These are phyloP conservation scores for Enteromius anoplus DNA, from an alignment of 2,797 vertebrate species.

Conservation along the genomic window DNA sequence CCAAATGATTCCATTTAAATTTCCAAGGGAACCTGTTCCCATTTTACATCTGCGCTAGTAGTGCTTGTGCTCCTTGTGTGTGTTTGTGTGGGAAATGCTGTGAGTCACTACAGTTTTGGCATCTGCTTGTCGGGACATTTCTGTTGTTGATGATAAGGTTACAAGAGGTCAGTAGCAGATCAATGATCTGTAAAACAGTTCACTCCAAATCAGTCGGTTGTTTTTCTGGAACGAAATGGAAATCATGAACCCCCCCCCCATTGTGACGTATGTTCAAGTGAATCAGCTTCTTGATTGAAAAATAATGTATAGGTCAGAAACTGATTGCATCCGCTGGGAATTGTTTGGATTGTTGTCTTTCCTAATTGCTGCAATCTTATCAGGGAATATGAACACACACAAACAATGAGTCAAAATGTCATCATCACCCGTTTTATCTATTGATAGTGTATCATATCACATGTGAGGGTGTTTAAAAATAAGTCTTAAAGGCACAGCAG, in stretches of 20 bases:
- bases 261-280: neutral
- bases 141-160: neutral
- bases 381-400: neutral
- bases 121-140: neutral
- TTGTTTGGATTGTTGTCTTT: neutral
- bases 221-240: neutral
- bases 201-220: neutral
- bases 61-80: neutral
- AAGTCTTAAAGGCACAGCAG: neutral
- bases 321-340: neutral
- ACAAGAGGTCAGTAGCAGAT: neutral
- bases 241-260: neutral
- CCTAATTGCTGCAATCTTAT: neutral
- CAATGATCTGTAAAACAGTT: neutral
- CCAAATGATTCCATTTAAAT: neutral
- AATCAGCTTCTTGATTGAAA: neutral
- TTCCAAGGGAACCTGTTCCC: neutral
- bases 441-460: neutral
- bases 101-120: slow-evolving; percentile 6
- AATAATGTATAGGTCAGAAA: neutral
- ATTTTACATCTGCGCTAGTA: neutral
- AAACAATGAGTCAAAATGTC: neutral
- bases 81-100: neutral
- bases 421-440: neutral
- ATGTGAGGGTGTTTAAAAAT: neutral